Evolutionary conservation across 53 echinoderm and acorn worm species (phyloP), one percentile per base, ranked within the genome.

Genomic region (Actinopyga echinites): DNA sequence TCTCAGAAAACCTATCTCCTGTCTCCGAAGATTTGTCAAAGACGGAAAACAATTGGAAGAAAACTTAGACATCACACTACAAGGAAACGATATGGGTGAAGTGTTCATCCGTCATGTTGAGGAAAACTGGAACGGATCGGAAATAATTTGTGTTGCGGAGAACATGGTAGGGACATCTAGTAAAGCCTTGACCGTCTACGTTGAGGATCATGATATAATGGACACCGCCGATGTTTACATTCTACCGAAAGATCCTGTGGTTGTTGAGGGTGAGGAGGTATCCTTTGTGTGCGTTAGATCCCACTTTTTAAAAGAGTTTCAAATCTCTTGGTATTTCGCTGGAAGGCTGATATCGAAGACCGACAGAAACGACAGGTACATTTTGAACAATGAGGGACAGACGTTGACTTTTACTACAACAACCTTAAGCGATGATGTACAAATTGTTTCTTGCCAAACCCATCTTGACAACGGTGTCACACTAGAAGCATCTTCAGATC

Each of bases 401-500:
- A 28, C 32, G 6, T 24, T 75, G 12, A 52, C n/a, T 17, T 19
- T 75, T 20, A 52, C 75, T n/a, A n/a, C 40, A 43, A 75, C 75
- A 24, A 44, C 75, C 4, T 5, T 44, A 49, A 49, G 49, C 45
- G 75, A 75, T 44, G 75, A 75, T 25, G 75, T 75, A 4, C 75
- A 75, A 52, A 75, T 75, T n/a, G 25, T 75, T 22, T 75, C 75
- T 43, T 75, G 75, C 28, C 75, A 75, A 30, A 42, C 24, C 42
- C 49, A 75, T 17, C 40, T 75, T 29, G 75, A 75, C 42, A 75
- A 75, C 42, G 75, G 75, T 25, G 53, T 75, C 21, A 75, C 75
- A 43, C 24, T 75, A 3, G 75, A 52, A 75, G 75, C 75, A 44
- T 75, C 75, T 9, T 43, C 75, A 20, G 75, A 75, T 30, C 24